Evolutionary conservation across 30 jellyfish, hydroid and myxozoan genomes (phyloP).

Genomic region (Cassiopea xamachana): DNA sequence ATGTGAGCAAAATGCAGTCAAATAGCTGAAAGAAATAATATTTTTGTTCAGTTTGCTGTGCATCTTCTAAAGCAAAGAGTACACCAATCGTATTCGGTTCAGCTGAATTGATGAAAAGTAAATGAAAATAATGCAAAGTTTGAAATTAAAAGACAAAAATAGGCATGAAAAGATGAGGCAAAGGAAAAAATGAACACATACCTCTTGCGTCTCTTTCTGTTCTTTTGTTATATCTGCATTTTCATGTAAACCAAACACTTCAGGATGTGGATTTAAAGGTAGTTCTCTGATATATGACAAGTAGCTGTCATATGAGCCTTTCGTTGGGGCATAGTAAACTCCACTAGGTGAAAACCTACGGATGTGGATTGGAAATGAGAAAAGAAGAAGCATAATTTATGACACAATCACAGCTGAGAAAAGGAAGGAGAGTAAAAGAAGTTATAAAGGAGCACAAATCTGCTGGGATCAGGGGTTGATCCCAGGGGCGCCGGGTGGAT

Average conservation of each 20-base stretch:
- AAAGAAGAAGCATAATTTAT: not conserved
- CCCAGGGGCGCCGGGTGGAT: too few relatives aligned
- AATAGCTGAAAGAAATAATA: slow-evolving; percentile 67
- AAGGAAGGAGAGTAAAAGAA: not conserved
- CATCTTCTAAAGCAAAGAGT: not conserved
- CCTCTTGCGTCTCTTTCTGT: slow-evolving; percentile 99
- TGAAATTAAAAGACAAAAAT: too few relatives aligned
- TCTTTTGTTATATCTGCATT: slow-evolving; percentile 99
- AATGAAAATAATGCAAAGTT: too few relatives aligned
- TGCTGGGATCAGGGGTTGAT: too few relatives aligned
- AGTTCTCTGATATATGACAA: slow-evolving; percentile 83
- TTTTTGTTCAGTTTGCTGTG: not conserved
- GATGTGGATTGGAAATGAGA: not conserved
- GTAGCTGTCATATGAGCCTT: slow-evolving; percentile 83
- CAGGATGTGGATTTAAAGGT: slow-evolving; percentile 98
- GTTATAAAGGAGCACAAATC: too few relatives aligned
- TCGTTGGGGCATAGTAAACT: slow-evolving; percentile 86
- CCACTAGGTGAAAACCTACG: slow-evolving; percentile 98
- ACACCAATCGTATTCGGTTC: too few relatives aligned
- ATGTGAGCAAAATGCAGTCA: slow-evolving; percentile 91
- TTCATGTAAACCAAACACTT: slow-evolving; percentile 96
- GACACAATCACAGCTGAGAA: not conserved
- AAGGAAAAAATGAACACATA: not conserved
- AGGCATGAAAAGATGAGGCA: too few relatives aligned
- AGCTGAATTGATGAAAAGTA: too few relatives aligned